These are phyloP conservation scores for Triplophysa yarkandensis DNA, from an alignment of 2,797 vertebrate genomes.

Conservation along the genomic window DNA sequence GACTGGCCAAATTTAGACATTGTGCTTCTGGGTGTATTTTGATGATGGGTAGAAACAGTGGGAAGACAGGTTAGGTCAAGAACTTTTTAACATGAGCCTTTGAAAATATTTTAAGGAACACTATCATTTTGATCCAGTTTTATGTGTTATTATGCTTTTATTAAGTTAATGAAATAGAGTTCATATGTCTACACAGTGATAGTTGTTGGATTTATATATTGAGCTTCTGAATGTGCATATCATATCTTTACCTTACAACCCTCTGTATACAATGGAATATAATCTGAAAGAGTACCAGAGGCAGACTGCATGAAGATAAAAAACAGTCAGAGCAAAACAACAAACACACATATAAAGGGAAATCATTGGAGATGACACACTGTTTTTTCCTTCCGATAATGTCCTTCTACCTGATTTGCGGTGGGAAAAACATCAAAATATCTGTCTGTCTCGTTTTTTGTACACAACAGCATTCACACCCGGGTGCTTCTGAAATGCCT, in stretches of 20 bases:
- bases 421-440: slow-evolving; percentile 30
- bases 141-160: too few relatives aligned
- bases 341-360: background rate
- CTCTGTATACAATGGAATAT: background rate
- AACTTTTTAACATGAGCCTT: background rate
- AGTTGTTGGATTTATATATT: too few relatives aligned
- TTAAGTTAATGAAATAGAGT: too few relatives aligned
- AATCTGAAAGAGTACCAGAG: background rate
- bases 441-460: slow-evolving; percentile 1
- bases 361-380: background rate
- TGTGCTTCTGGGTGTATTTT: background rate
- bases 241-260: background rate
- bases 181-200: too few relatives aligned
- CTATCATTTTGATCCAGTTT: too few relatives aligned
- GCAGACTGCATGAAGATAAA: background rate
- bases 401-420: background rate
- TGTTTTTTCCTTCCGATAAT: slow-evolving; percentile 5
- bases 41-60: background rate
- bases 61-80: background rate
- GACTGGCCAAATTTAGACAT: slow-evolving; percentile 24
- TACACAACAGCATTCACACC: slow-evolving; percentile 19
- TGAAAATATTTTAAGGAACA: background rate
- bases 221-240: background rate
- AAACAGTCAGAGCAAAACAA: slow-evolving; percentile 1
- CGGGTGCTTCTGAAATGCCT: slow-evolving; percentile 19